Evolutionary conservation across 2,797 vertebrate genomes (phyloP), one percentile per base, ranked within the genome.

Genomic region (Pelobates cultripes): DNA sequence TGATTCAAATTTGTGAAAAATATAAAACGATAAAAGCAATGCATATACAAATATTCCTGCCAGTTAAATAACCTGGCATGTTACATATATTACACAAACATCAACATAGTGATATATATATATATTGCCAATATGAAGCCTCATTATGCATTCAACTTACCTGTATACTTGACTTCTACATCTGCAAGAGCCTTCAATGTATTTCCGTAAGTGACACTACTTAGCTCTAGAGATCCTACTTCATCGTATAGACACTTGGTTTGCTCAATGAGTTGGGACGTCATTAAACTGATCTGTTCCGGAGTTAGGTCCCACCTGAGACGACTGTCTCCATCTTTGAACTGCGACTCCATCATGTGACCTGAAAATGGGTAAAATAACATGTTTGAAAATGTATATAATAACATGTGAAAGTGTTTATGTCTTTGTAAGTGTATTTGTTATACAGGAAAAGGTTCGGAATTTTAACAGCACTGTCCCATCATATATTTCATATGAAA

Each of bases 131-230:
- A 28, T 28, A 28, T 28, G 28, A 28, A 28, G 28, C 28, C 28
- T 28, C 28, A 28, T 41, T 0, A 2, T 2, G 28, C 28, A 28
- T 28, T 28, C 28, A 28, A 12, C 88, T 13, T 51, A 98, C 97
- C 97, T 0, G 97, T 97, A 86, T 99, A 99, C 0, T 97, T 93
- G 45, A 97, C 96, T 86, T 99, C 98, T 79, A 96, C 96, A 0
- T 97, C 96, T 0, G 97, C 96, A 53, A 99, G 91, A 0, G 93
- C 95, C 87, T 97, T 96, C 61, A 99, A 92, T 0, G 96, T 97
- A 89, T 94, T 99, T 66, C 96, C 93, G 0, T 94, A 95, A 77
- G 90, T 93, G 77, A 99, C 96, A 0, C 87, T 80, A 0, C 90
- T 88, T 0, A 92, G 82, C 6, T 90, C 90, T 87, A 97, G 93